phyloP scores from a whole-genome alignment of 2,113 vertebrate genomes.

The Muntiacus reevesi region DNA sequence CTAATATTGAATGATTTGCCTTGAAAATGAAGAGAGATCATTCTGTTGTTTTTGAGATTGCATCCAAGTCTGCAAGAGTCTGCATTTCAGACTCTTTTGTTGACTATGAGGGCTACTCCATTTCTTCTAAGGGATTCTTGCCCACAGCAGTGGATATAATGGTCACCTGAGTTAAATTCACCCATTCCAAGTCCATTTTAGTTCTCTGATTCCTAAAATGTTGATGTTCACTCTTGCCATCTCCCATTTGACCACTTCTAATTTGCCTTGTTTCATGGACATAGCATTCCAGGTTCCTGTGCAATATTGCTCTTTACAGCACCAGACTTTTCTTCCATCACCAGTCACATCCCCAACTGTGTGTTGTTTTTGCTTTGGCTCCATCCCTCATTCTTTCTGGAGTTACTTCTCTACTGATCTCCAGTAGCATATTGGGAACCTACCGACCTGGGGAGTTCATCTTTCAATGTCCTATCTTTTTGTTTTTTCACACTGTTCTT shows the following conservation, averaged over 20 bases:
- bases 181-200: neutral
- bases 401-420: neutral
- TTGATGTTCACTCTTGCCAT: neutral
- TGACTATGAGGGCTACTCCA: neutral
- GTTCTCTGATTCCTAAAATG: neutral
- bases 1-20: neutral
- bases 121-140: neutral
- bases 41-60: neutral
- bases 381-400: rapidly evolving
- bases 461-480: neutral
- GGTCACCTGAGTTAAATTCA: neutral
- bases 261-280: neutral
- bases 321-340: neutral
- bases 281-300: neutral
- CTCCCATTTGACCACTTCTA: neutral
- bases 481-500: neutral
- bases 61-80: neutral
- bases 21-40: neutral
- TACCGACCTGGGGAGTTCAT: neutral
- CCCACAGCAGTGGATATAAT: neutral
- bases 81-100: neutral
- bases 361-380: neutral
- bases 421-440: neutral
- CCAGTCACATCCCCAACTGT: neutral
- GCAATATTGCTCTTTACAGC: neutral